Conservation (phyloP, 2,888 invertebrate genomes). For the Cephus pulcher region DNA sequence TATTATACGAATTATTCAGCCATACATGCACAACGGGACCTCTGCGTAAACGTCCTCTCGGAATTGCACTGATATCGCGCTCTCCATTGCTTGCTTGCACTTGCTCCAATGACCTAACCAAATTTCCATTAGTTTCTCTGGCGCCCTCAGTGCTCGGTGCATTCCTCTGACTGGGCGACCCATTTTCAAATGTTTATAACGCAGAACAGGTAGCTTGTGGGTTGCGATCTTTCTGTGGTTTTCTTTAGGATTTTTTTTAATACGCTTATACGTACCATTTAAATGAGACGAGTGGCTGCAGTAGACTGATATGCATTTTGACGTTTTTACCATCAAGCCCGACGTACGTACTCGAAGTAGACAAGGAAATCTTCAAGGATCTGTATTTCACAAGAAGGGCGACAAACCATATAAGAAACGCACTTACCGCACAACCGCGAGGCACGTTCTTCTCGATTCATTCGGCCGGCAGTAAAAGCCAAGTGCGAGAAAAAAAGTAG, state of each 20-base stretch:
- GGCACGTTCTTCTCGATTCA: conserved; percentile 3
- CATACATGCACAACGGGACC: conserved; percentile 16
- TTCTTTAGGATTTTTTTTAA: background rate
- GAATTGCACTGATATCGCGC: conserved; percentile 14
- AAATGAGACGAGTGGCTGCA: background rate
- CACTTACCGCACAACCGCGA: conserved; percentile 1
- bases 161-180: background rate
- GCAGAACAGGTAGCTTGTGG: background rate
- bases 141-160: background rate
- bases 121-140: conserved; percentile 5
- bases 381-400: background rate
- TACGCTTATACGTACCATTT: too few species aligned
- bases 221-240: background rate
- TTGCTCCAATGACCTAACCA: background rate
- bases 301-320: background rate
- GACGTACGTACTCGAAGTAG: background rate
- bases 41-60: conserved; percentile 10
- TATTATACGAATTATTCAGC: conserved; percentile 34
- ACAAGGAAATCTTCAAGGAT: background rate
- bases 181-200: background rate
- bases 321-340: background rate
- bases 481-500: background rate
- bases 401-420: background rate
- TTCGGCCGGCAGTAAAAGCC: background rate
- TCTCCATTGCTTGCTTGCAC: background rate